Conservation (phyloP, 2,113 vertebrate genomes). For the Sphyrna mokarran region DNA sequence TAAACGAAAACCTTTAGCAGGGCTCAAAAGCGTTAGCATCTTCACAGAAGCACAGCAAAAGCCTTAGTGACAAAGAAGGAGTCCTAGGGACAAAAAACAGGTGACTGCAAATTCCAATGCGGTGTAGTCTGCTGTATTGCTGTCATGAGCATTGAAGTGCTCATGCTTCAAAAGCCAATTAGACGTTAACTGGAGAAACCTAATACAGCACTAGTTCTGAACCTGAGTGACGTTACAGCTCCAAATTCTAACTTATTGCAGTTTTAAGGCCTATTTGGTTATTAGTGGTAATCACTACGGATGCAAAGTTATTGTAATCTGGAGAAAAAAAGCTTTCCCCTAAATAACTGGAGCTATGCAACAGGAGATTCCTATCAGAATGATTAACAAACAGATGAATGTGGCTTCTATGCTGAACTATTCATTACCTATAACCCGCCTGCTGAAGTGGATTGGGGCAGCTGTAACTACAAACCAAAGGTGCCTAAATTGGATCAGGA, state of each 20-base stretch:
- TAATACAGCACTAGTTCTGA: neutral
- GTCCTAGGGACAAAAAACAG: slow-evolving; percentile 5
- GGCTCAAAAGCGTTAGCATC: neutral
- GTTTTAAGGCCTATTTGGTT: neutral
- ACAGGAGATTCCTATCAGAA: neutral
- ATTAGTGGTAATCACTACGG: neutral
- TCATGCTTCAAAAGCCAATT: slow-evolving; percentile 48
- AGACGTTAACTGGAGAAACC: slow-evolving; percentile 51
- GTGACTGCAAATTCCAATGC: neutral
- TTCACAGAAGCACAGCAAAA: neutral
- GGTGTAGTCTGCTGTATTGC: neutral
- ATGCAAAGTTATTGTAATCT: neutral
- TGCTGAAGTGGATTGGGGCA: neutral
- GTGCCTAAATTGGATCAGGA: neutral
- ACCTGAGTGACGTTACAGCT: neutral
- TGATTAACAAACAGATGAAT: neutral
- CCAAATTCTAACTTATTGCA: neutral
- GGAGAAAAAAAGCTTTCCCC: neutral
- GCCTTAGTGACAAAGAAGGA: neutral
- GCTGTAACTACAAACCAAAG: neutral
- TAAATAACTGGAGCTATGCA: neutral
- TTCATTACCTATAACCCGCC: neutral
- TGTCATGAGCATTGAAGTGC: slow-evolving; percentile 46
- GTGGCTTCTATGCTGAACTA: neutral
- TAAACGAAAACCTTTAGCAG: neutral